phyloP scores from a whole-genome alignment of 2,797 vertebrate genomes.

The Platyrinchus mystaceus region DNA sequence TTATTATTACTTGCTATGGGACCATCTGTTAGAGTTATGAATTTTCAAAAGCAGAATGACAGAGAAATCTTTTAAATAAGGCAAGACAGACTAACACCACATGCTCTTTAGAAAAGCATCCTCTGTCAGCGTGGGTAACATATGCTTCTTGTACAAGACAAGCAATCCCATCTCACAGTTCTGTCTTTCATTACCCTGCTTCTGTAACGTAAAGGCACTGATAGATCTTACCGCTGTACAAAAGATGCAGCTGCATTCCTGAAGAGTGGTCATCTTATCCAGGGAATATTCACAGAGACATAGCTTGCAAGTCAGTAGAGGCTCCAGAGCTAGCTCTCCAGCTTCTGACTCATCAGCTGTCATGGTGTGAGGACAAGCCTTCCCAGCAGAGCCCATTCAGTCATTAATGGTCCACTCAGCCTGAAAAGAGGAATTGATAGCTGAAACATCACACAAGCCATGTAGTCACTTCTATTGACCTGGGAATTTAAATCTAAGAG shows the following conservation, averaged over 20 bases:
- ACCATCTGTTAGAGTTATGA: not conserved
- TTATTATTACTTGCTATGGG: not conserved
- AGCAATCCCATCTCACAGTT: not conserved
- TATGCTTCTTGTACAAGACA: not conserved
- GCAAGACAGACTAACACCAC: not conserved
- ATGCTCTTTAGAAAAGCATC: not conserved
- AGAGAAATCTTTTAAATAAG: not conserved
- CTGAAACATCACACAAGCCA: not conserved
- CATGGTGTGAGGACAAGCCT: constrained; percentile 64
- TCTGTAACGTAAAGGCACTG: not conserved
- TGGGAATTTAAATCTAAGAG: not conserved
- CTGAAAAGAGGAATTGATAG: constrained; percentile 71
- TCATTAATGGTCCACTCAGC: constrained; percentile 61
- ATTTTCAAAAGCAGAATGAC: not conserved
- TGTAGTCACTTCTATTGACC: not conserved
- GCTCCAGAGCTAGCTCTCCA: constrained; percentile 71
- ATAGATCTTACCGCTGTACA: constrained; percentile 82
- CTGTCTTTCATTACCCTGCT: not conserved
- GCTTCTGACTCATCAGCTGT: constrained; percentile 51
- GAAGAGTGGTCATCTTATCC: constrained; percentile 83
- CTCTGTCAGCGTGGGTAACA: not conserved
- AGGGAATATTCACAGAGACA: constrained; percentile 87
- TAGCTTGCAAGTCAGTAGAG: constrained; percentile 87
- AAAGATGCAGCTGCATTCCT: constrained; percentile 88
- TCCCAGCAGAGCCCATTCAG: constrained; percentile 69